Base-by-base conservation (phyloP, 2,888 invertebrate genomes). In the Sarcophaga rosellei region DNA sequence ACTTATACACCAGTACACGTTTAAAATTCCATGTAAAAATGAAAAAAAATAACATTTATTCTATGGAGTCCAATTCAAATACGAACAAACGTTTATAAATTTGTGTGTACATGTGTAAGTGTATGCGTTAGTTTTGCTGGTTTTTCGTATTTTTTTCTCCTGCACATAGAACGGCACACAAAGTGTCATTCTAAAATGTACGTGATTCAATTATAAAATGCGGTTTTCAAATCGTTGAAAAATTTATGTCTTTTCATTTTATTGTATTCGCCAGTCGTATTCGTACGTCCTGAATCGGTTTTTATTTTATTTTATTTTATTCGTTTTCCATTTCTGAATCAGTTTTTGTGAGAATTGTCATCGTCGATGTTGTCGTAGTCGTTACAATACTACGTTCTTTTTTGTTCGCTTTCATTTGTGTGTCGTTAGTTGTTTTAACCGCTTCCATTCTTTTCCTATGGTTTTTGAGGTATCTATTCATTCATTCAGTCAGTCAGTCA, bases 131-230 rank as follows among this genome's bases (percentile, higher is more conserved):
- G 72, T 80, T 59, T 82, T 63, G 21, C 44, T 23, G 62, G 17
- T 45, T n/a, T 23, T 73, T 72, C 8, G 44, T 63, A 17, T 84
- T 65, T 47, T 21, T 3, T 25, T 47, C 63, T 65, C 61, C 65
- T 77, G 35, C 6, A 35, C 68, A 23, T 59, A 45, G 25, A 84
- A 79, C 57, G 68, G 81, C 81, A 84, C 87, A 89, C 86, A 91
- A 90, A 92, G 90, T 90, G 90, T 91, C 91, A 84, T 86, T 86
- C 81, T 80, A 74, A 84, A 86, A 83, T 84, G 92, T 92, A 92
- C 92, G 92, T 92, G 92, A 92, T 92, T 92, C 92, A 92, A 92
- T 92, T 92, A 92, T 92, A 92, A 92, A 92, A 90, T 92, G 91
- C 90, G 92, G 91, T 90, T 92, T 92, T 91, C 89, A 91, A 91